A percentile compares a stretch with the other conserved stretches of the same genome.
Conservation (phyloP, 2,113 vertebrate genomes). For the Crotalus helleri region DNA sequence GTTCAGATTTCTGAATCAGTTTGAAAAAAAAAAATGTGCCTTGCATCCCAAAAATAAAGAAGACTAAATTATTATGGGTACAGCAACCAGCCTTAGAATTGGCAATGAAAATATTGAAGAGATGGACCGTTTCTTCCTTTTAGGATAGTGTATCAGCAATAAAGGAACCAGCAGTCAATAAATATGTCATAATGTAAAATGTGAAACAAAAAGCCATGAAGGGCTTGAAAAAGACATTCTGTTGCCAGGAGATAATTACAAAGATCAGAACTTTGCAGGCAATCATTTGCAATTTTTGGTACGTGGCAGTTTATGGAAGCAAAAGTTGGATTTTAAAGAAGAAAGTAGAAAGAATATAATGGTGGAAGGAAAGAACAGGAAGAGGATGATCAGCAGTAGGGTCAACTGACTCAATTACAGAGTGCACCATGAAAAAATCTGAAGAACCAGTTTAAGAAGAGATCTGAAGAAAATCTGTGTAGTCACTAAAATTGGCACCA, state of each 20-base stretch:
- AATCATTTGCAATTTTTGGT: not conserved
- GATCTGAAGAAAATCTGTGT: not conserved
- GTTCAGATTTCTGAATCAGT: not conserved
- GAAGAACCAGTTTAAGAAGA: not conserved
- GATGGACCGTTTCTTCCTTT: not conserved
- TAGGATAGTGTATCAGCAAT: not conserved
- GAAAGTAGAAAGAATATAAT: not conserved
- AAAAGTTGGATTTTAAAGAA: not conserved
- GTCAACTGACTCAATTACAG: not conserved
- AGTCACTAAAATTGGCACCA: not conserved
- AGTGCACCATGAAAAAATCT: not conserved
- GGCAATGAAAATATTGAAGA: not conserved
- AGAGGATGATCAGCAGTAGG: not conserved
- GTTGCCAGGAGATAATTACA: not conserved
- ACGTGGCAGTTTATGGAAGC: not conserved
- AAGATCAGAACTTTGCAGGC: not conserved
- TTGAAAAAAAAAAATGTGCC: not conserved
- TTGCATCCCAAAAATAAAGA: not conserved
- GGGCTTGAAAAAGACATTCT: not conserved
- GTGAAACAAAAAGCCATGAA: not conserved
- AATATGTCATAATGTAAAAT: not conserved
- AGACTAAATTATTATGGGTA: not conserved
- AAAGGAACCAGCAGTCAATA: not conserved
- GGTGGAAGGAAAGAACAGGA: not conserved
- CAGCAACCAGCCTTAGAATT: not conserved